Base-by-base conservation (phyloP, 2,888 invertebrate genomes). In the Andricus curvator region DNA sequence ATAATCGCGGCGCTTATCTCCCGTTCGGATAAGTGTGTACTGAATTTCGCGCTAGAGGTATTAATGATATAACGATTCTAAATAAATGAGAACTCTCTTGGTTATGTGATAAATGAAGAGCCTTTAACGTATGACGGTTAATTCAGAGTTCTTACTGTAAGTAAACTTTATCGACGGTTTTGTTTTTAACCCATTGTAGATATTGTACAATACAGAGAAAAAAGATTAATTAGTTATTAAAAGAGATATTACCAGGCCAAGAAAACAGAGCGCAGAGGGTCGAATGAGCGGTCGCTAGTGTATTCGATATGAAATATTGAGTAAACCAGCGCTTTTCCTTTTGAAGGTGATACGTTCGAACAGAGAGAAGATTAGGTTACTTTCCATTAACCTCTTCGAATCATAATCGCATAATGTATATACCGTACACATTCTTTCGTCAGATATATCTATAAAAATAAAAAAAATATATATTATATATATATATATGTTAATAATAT, bases 371-470 rank as follows among this genome's bases (percentile, higher is more conserved):
- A 76, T 81, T 83, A 83, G 81, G 82, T 87, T 88, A 87, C 88
- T 90, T 89, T 89, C 86, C 87, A 88, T 89, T 88, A 86, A 88
- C 85, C 85, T 86, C 83, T 85, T 85, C 85, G 88, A 89, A 88
- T 88, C 89, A 89, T 87, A 86, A 88, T 86, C 83, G 89, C 90
- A 91, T 91, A 88, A 87, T 92, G 92, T 92, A 92, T 86, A 92
- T 92, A 91, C 86, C 86, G 81, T 79, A 68, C 80, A 88, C 86
- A 81, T 88, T 90, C 87, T 90, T 89, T 88, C 88, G 88, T 90
- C 88, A 89, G 85, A 88, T 84, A 83, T 88, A 87, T 86, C 81
- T 81, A 62, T 77, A 78, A 68, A 76, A 81, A 77, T 37, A 37
- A 37, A 8, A 37, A 37, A 37, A 8, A 37, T 37, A 33, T 33